Percentiles rank a stretch among this genome's conserved stretches.
Evolutionary conservation across 2,113 vertebrate genomes (phyloP).

Genomic region (Podarcis cretensis): DNA sequence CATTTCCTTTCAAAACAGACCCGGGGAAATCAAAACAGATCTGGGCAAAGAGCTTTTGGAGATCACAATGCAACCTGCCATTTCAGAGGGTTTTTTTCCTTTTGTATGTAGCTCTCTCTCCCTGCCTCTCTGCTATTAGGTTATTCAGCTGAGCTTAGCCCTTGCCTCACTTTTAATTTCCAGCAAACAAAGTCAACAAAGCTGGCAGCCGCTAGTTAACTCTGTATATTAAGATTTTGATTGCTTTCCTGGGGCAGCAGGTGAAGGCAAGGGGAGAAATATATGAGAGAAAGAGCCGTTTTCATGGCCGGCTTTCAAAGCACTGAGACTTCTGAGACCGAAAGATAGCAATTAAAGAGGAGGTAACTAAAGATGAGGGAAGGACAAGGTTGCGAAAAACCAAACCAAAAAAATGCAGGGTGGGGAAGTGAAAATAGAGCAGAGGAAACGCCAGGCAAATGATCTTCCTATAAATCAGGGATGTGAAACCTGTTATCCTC

Average conservation of each 20-base stretch:
- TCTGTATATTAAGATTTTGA: constrained; percentile 55
- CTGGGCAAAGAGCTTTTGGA: background rate
- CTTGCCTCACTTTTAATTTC: constrained; percentile 53
- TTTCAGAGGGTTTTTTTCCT: fast-evolving
- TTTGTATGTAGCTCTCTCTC: constrained; percentile 29
- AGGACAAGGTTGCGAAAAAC: background rate
- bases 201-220: constrained; percentile 62
- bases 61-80: background rate
- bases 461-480: too few relatives aligned
- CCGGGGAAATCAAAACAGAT: background rate
- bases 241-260: constrained; percentile 49
- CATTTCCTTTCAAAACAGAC: background rate
- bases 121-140: background rate
- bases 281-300: constrained; percentile 37
- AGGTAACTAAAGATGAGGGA: constrained; percentile 41
- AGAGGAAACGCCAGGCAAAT: too few relatives aligned
- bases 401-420: too few relatives aligned
- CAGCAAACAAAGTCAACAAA: constrained; percentile 56
- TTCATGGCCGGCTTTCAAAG: constrained; percentile 50
- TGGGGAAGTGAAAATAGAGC: too few relatives aligned
- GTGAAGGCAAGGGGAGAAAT: background rate
- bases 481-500: too few relatives aligned
- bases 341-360: constrained; percentile 11
- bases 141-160: constrained; percentile 35
- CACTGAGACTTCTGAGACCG: constrained; percentile 25